A percentile compares a stretch with the other conserved stretches of the same genome.
Conservation (phyloP, 2,113 vertebrate species). For the Microcebus lehilahytsara region DNA sequence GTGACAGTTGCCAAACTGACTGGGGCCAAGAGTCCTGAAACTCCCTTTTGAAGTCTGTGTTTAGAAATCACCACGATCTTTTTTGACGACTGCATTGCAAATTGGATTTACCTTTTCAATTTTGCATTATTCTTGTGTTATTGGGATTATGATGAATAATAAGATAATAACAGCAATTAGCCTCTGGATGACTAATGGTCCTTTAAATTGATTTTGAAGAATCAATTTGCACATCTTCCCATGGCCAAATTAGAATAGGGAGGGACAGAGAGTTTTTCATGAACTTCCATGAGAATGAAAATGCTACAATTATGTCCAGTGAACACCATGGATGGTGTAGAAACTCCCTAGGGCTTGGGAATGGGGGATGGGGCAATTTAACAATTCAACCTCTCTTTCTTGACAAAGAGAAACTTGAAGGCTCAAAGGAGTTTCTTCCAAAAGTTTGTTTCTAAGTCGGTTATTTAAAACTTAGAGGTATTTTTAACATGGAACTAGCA, state of each 20-base stretch:
- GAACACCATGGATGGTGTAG: background rate
- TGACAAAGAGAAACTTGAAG: background rate
- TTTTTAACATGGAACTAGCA: background rate
- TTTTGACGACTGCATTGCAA: slow-evolving; percentile 61
- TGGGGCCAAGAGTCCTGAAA: background rate
- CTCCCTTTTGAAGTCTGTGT: background rate
- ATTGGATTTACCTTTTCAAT: slow-evolving; percentile 78
- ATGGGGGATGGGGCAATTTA: background rate
- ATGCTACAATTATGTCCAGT: background rate
- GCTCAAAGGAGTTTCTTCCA: background rate
- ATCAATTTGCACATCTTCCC: slow-evolving; percentile 74
- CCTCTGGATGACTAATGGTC: slow-evolving; percentile 78
- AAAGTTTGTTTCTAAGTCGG: background rate
- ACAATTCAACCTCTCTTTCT: background rate
- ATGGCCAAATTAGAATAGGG: slow-evolving; percentile 62
- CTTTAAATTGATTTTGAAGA: slow-evolving; percentile 75
- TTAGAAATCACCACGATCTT: slow-evolving; percentile 55
- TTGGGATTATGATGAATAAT: slow-evolving; percentile 78
- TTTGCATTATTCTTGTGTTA: slow-evolving; percentile 73
- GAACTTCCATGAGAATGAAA: slow-evolving; percentile 24
- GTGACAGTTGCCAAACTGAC: background rate
- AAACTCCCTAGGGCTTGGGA: background rate
- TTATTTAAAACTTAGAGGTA: background rate
- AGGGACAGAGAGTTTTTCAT: background rate
- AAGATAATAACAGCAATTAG: slow-evolving; percentile 78